Evolutionary conservation across 2,113 vertebrate genomes (phyloP).

Genomic region (Tragelaphus buxtoni): DNA sequence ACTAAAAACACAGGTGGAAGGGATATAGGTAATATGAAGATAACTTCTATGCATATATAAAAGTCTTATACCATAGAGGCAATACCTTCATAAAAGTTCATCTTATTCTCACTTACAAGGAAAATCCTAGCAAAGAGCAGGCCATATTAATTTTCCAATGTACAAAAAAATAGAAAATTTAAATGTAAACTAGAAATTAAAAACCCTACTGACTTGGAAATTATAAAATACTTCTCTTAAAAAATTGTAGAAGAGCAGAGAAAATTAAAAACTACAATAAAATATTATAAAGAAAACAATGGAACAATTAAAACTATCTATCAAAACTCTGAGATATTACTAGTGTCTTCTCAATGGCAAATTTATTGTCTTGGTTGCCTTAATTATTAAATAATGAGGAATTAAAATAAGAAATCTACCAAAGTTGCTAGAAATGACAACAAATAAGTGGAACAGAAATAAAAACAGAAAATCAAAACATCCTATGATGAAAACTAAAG

Average conservation of each 20-base stretch:
- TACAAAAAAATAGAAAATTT: neutral
- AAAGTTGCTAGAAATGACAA: neutral
- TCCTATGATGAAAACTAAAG: neutral
- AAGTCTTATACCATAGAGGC: neutral
- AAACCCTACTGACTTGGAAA: neutral
- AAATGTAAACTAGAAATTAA: neutral
- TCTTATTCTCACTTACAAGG: neutral
- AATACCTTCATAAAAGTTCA: neutral
- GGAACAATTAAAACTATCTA: neutral
- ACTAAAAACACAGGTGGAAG: neutral
- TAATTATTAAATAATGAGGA: neutral
- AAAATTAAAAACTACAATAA: neutral
- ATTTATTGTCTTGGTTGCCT: neutral
- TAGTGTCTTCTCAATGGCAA: neutral
- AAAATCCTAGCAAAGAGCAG: neutral
- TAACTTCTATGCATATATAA: neutral
- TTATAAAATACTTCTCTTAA: neutral
- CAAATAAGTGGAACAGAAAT: neutral
- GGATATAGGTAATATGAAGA: neutral
- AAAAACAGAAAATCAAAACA: neutral
- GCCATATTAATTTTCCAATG: neutral
- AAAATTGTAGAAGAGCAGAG: neutral
- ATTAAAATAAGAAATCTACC: neutral
- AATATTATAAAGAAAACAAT: neutral
- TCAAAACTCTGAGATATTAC: neutral